Base-by-base conservation (phyloP, 1,140 invertebrate genomes). In the Penaeus japonicus region DNA sequence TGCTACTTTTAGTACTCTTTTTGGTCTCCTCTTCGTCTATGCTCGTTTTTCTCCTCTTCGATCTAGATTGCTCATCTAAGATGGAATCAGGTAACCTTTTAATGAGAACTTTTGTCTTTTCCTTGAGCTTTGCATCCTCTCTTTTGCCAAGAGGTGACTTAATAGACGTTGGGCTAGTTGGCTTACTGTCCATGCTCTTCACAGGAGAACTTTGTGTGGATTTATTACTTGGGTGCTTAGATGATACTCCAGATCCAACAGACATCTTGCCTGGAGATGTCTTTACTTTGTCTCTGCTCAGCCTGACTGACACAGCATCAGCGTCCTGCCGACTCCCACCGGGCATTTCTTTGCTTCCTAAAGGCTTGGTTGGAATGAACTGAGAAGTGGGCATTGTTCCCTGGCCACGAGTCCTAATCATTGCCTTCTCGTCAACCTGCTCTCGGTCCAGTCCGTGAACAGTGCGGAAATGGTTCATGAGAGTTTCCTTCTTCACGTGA, bases 301-400 rank as follows among this genome's bases (percentile, higher is more conserved):
- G 47, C 15, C 47, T 47, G 47, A 47, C 47, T 47, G 47, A 0
- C 47, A 47, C 47, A 47, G 47, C 15, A 47, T 47, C 79, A 22
- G 70, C 73, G 15, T 27, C n/a, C 18, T 27, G 54, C 30, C 59
- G 57, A 20, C 70, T 82, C 47, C 27, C 53, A 12, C 59, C 83
- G n/a, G 57, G 59, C 39, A 85, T 55, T 80, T 90, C 85, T 70
- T 90, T 90, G 32, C 89, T 90, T 12, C 89, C 89, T 17, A 90
- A 75, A 27, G 89, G 90, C 82, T 90, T 90, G n/a, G 90, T 90
- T 20, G 90, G 90, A 15, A 90, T 89, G 73, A 90, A 90, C 77
- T 90, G 90, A 10, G 90, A 90, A 17, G 90, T 90, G 30, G 90
- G 90, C 90, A 90, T 90, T 24, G 90, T 90, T n/a, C 90, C 90